Evolutionary conservation across 2,888 invertebrate species (phyloP).

Genomic region (Amphipyra berbera): DNA sequence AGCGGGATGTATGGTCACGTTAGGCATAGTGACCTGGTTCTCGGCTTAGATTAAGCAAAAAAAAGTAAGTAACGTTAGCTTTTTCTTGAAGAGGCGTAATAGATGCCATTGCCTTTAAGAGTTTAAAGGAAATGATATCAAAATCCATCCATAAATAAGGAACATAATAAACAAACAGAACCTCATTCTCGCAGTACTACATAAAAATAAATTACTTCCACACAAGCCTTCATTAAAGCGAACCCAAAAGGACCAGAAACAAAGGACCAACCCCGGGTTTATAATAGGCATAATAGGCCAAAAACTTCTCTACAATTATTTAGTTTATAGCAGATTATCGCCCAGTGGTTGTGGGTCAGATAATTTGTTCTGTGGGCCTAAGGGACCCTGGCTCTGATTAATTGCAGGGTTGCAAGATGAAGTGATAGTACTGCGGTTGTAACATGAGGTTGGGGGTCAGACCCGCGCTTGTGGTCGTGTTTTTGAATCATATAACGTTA

Average conservation of each 20-base stretch:
- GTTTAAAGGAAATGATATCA: too few species aligned
- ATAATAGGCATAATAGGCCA: slow-evolving; percentile 17
- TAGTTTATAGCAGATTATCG: slow-evolving; percentile 53
- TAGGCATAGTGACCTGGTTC: slow-evolving; percentile 22
- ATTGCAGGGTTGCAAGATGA: slow-evolving; percentile 40
- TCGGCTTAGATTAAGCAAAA: background rate
- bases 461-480: slow-evolving; percentile 1
- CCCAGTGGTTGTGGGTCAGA: slow-evolving; percentile 36
- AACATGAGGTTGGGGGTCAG: slow-evolving; percentile 13
- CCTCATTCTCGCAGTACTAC: background rate
- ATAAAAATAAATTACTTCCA: slow-evolving; percentile 25
- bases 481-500: slow-evolving; percentile 13
- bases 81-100: background rate
- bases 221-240: slow-evolving; percentile 29
- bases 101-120: background rate
- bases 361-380: slow-evolving; percentile 47
- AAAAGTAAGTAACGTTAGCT: background rate
- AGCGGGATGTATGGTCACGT: too few species aligned
- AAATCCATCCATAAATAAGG: too few species aligned
- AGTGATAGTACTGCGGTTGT: slow-evolving; percentile 34
- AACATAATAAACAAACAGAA: background rate
- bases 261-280: slow-evolving; percentile 8
- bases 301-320: slow-evolving; percentile 43
- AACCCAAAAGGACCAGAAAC: slow-evolving; percentile 25
- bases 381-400: slow-evolving; percentile 37